A percentile compares a stretch with the other conserved stretches of the same genome.
These are phyloP conservation scores for Panagrolaimus sp. DNA, from an alignment of 1,140 invertebrate genomes.

Conservation along the genomic window DNA sequence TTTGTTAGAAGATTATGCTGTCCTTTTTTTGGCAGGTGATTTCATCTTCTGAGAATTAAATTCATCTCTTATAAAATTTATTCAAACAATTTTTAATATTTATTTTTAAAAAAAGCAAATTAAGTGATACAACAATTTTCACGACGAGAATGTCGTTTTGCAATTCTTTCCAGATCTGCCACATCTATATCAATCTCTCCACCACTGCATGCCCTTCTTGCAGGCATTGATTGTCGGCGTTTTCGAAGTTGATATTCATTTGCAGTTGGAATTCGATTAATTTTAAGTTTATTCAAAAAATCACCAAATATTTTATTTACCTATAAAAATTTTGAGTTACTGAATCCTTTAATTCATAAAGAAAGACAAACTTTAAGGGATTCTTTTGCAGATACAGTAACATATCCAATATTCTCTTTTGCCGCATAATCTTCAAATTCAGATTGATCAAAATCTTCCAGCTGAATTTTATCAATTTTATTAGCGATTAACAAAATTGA, in stretches of 20 bases:
- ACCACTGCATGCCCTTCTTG: conserved; percentile 26
- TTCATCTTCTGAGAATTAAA: too few species aligned
- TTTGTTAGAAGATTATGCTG: too few species aligned
- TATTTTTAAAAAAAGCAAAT: background rate
- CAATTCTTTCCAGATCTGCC: background rate
- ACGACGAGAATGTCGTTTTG: background rate
- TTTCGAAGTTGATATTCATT: conserved; percentile 22
- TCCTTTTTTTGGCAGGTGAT: too few species aligned
- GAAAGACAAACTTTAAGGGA: background rate
- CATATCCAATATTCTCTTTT: background rate
- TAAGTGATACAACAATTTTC: conserved; percentile 6
- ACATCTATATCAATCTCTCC: background rate
- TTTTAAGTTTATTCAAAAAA: background rate
- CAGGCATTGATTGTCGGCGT: conserved; percentile 43
- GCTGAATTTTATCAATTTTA: conserved; percentile 20
- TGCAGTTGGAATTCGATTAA: background rate
- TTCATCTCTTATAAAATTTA: too few species aligned
- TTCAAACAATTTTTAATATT: too few species aligned
- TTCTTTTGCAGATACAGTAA: background rate
- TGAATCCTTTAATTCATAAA: background rate
- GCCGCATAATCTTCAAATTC: background rate
- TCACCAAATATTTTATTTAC: conserved; percentile 5
- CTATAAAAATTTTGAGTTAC: background rate
- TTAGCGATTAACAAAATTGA: conserved; percentile 47
- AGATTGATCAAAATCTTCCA: background rate